phyloP scores from a whole-genome alignment of 2,888 invertebrate genomes.

The Isoperla grammatica region DNA sequence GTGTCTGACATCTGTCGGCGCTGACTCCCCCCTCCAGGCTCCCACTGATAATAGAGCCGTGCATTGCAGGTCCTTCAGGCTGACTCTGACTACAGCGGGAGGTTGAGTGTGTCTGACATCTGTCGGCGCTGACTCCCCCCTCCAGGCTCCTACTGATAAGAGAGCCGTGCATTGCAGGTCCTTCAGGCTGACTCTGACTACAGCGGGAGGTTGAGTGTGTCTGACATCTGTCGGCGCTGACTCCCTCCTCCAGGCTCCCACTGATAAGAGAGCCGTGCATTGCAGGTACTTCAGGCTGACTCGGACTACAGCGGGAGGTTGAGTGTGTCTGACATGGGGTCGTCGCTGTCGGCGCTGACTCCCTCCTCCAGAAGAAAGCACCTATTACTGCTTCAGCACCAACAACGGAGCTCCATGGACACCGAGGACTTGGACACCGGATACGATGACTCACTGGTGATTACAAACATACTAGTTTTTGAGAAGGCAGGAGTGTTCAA shows the following conservation, averaged over 20 bases:
- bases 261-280: too few relatives aligned
- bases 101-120: too few relatives aligned
- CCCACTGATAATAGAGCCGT: too few relatives aligned
- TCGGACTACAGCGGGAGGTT: conserved; percentile 34
- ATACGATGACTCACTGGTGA: conserved; percentile 1
- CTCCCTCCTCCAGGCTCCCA: conserved; percentile 80
- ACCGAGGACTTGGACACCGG: conserved; percentile 59
- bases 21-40: too few relatives aligned
- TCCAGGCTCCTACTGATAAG: too few relatives aligned
- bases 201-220: conserved; percentile 40
- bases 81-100: too few relatives aligned
- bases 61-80: too few relatives aligned
- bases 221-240: conserved; percentile 54
- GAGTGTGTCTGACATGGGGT: conserved; percentile 46
- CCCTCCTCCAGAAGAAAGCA: conserved; percentile 76
- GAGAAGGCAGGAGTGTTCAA: too few relatives aligned
- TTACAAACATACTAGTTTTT: too few relatives aligned
- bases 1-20: too few relatives aligned
- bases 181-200: conserved; percentile 37
- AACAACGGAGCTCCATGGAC: conserved; percentile 79
- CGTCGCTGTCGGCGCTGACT: conserved; percentile 57
- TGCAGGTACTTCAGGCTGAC: conserved; percentile 36
- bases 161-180: too few relatives aligned
- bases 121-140: too few relatives aligned
- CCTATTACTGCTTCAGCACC: conserved; percentile 70